These are phyloP conservation scores for Plagodis dolabraria DNA, from an alignment of 2,888 invertebrate species.

Conservation along the genomic window DNA sequence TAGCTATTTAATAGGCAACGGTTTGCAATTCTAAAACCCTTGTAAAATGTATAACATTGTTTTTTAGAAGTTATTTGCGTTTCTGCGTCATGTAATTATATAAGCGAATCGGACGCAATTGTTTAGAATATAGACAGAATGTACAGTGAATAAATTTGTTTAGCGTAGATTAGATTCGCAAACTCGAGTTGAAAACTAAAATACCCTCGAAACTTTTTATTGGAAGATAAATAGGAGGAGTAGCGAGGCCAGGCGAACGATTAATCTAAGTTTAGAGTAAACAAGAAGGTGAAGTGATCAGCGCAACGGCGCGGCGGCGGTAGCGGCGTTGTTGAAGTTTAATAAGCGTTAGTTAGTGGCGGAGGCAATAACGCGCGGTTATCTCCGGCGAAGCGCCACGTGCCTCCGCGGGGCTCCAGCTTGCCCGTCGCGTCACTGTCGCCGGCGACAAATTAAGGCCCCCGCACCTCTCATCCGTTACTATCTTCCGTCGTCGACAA, in stretches of 20 bases:
- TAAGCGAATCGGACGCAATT: constrained; percentile 11
- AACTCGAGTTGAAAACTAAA: constrained; percentile 32
- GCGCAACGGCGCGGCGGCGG: constrained; percentile 40
- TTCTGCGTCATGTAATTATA: constrained; percentile 9
- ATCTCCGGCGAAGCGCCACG: constrained; percentile 64
- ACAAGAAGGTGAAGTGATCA: constrained; percentile 84
- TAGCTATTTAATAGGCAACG: constrained; percentile 13
- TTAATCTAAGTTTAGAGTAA: constrained; percentile 83
- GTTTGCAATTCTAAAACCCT: constrained; percentile 3
- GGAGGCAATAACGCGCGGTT: constrained; percentile 77
- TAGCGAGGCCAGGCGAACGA: constrained; percentile 67
- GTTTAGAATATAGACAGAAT: constrained; percentile 14
- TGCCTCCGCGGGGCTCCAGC: constrained; percentile 20
- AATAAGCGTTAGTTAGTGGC: constrained; percentile 82
- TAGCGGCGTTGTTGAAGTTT: constrained; percentile 80
- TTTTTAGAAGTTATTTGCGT: constrained; percentile 5
- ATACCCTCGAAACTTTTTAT: constrained; percentile 48
- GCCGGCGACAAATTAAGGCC: constrained; percentile 56
- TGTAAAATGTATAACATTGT: constrained; percentile 13
- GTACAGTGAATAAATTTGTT: constrained; percentile 26
- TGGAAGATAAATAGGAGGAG: constrained; percentile 64
- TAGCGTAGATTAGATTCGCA: constrained; percentile 29
- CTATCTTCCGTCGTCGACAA: constrained; percentile 41
- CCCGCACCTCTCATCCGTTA: constrained; percentile 44
- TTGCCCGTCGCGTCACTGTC: constrained; percentile 10